phyloP scores from a whole-genome alignment of 2,113 vertebrate genomes.

The Sigmodon hispidus region DNA sequence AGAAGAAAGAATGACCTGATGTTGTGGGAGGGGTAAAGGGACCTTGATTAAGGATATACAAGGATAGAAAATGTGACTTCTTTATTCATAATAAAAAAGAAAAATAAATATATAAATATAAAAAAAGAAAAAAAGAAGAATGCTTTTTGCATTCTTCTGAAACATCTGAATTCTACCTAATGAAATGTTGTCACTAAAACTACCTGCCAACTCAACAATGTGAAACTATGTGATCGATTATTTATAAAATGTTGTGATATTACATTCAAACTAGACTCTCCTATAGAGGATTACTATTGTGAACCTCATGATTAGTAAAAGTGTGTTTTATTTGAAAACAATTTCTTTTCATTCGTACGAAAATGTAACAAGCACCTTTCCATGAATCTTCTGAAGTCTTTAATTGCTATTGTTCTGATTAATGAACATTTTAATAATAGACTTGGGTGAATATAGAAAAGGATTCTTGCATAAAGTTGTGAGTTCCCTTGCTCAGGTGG shows the following conservation, averaged over 20 bases:
- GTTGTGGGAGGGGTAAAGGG: no score
- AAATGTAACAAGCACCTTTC: background rate
- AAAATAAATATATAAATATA: no score
- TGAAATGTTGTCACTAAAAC: background rate
- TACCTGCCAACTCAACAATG: background rate
- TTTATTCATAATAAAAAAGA: no score
- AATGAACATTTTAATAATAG: background rate
- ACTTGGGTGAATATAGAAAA: background rate
- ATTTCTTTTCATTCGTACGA: background rate
- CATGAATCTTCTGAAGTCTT: background rate
- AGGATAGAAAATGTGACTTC: no score
- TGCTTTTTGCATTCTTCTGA: background rate
- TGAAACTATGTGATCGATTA: constrained; percentile 3
- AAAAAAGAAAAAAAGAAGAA: no score
- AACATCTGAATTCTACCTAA: background rate
- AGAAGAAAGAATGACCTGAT: no score
- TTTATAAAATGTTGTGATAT: background rate
- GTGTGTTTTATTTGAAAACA: background rate
- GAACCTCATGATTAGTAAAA: background rate
- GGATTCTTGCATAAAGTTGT: background rate
- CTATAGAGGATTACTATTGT: background rate
- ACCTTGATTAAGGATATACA: no score
- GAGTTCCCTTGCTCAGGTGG: background rate
- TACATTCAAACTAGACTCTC: background rate
- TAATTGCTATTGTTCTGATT: constrained; percentile 24